Evolutionary conservation across 2,113 vertebrate species (phyloP).

Genomic region (Myotis brandtii): DNA sequence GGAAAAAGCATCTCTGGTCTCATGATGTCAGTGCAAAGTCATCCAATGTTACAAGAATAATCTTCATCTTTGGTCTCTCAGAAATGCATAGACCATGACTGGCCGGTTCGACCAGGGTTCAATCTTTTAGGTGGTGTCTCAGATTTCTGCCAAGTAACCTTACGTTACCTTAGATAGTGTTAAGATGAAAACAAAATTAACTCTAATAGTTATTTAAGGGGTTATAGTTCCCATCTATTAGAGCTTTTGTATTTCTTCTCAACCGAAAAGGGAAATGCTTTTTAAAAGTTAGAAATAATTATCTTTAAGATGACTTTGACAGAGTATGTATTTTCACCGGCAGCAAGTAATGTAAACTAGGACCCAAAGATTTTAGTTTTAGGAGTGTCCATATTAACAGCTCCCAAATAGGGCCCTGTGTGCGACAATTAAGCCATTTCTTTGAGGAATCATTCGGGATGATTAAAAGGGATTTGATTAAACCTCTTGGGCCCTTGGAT

Average conservation of each 20-base stretch:
- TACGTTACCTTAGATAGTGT: background rate
- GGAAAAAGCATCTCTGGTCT: conserved; percentile 65
- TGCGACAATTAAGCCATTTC: background rate
- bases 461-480: background rate
- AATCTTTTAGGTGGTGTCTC: background rate
- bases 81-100: background rate
- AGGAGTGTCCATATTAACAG: background rate
- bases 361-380: background rate
- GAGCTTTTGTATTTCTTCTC: background rate
- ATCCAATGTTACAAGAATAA: background rate
- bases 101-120: background rate
- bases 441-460: background rate
- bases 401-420: background rate
- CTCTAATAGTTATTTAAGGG: background rate
- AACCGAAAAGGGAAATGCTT: background rate
- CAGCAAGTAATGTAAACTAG: background rate
- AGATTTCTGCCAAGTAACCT: background rate
- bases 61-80: background rate
- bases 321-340: background rate
- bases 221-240: background rate
- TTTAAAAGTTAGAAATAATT: background rate
- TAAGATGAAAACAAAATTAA: background rate
- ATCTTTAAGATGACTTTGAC: conserved; percentile 14
- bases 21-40: conserved; percentile 53
- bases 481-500: background rate